Evolutionary conservation across 1,140 invertebrate genomes (phyloP), one percentile per base, ranked within the genome.

Genomic region (Bombus affinis): DNA sequence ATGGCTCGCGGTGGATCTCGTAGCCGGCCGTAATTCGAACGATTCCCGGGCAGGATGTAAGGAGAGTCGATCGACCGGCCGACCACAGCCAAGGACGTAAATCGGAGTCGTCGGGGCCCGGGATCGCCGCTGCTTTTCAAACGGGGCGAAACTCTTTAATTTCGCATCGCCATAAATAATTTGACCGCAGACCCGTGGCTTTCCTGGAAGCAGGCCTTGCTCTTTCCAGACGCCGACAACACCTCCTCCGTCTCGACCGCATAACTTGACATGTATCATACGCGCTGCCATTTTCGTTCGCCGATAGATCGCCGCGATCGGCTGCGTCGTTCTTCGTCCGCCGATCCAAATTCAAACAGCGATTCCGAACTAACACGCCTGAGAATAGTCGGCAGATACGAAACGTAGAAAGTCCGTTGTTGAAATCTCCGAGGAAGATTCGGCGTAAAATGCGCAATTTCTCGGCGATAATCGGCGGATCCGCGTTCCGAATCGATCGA

Each of bases 161-260:
- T 95, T 94, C 93, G 92, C 92, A 95, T 94, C 93, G 94, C 94
- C 93, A 94, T 95, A 95, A 95, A 95, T 95, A 95, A 95, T 95
- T 95, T 94, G 93, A 94, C 93, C 93, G 93, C 91, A 92, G 93
- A 92, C 87, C 77, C 81, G 80, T 73, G 59, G 89, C 89, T 93
- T 94, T 94, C 94, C 92, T 93, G 91, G 94, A 94, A 94, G 88
- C 84, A 90, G 91, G 91, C 91, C 92, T 92, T 90, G 91, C 88
- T 74, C 79, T 82, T 85, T 76, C 42, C 66, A 59, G 59, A 75
- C 62, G 76, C 86, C 83, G 80, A 65, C 77, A 53, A 66, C 65
- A 35, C 62, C 68, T 82, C 62, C 73, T 79, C 53, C 77, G 57
- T 47, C 77, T 81, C 80, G 80, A 66, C 73, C 80, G 80, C 74